These are phyloP conservation scores for Festucalex cinctus DNA, from an alignment of 2,113 vertebrate species.

Conservation along the genomic window DNA sequence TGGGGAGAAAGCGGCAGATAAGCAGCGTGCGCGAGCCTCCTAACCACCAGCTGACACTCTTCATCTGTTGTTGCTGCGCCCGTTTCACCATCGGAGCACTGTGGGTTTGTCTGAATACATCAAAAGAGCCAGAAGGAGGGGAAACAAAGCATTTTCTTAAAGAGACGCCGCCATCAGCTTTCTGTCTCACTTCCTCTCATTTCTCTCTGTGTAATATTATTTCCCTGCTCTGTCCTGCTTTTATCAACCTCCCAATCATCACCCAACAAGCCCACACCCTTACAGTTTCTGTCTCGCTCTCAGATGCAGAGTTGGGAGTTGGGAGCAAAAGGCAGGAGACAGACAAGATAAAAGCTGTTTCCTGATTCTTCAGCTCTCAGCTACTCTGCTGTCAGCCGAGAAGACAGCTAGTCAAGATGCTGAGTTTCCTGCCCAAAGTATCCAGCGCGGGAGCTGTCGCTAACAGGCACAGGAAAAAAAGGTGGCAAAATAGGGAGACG, in stretches of 20 bases:
- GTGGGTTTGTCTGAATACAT: constrained; percentile 68
- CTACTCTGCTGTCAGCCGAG: constrained; percentile 61
- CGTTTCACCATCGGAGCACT: constrained; percentile 57
- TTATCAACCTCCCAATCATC: constrained; percentile 29
- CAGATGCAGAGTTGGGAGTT: constrained; percentile 61
- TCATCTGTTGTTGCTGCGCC: constrained; percentile 70
- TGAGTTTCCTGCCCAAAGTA: constrained; percentile 61
- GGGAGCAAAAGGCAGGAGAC: constrained; percentile 70
- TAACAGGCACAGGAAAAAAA: constrained; percentile 44
- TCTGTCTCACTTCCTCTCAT: constrained; percentile 59
- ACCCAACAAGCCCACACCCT: neutral
- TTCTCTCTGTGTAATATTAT: constrained; percentile 56
- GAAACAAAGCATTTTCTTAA: constrained; percentile 53
- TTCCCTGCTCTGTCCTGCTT: constrained; percentile 59
- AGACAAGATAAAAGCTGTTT: constrained; percentile 72
- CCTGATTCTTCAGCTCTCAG: constrained; percentile 67
- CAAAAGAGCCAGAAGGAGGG: constrained; percentile 49
- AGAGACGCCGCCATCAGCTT: constrained; percentile 50
- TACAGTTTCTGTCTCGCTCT: constrained; percentile 30
- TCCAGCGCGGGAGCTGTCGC: constrained; percentile 62
- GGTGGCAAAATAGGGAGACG: constrained; percentile 33
- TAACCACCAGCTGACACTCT: constrained; percentile 68
- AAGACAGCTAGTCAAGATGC: constrained; percentile 66
- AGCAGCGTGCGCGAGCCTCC: constrained; percentile 60
- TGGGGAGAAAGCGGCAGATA: constrained; percentile 45